phyloP scores from a whole-genome alignment of 2,888 invertebrate genomes.

The Pocota personata region DNA sequence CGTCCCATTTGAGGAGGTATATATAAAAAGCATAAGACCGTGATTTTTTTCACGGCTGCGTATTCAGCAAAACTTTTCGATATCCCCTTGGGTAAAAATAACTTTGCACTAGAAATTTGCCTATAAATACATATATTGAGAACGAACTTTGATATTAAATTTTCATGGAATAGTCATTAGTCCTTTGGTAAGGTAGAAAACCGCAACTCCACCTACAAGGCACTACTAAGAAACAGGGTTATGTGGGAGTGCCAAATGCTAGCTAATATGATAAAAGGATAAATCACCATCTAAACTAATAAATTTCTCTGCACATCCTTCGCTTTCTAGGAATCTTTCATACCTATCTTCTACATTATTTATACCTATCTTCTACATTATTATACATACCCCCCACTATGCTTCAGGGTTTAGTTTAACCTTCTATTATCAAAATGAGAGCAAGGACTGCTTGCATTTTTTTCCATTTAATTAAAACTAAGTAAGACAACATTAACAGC shows the following conservation, averaged over 20 bases:
- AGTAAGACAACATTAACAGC: neutral
- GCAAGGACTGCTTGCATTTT: neutral
- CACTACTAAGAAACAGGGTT: too few relatives aligned
- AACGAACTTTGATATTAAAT: neutral
- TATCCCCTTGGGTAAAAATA: too few relatives aligned
- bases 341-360: neutral
- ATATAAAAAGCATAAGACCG: too few relatives aligned
- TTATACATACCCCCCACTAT: neutral
- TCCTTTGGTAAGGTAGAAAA: too few relatives aligned
- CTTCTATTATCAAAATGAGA: neutral
- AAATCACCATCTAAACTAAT: slow-evolving; percentile 1
- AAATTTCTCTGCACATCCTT: neutral
- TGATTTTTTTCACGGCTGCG: neutral
- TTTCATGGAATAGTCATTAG: neutral
- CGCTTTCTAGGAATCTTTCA: neutral
- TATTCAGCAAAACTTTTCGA: neutral
- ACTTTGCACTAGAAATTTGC: neutral
- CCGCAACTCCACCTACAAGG: neutral
- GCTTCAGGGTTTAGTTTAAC: neutral
- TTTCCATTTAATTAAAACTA: neutral
- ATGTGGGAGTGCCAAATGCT: neutral
- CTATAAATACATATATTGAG: neutral
- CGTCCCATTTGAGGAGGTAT: neutral
- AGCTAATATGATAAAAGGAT: neutral
- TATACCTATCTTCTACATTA: too few relatives aligned